Percentiles rank a stretch among this genome's conserved stretches.
phyloP scores from a whole-genome alignment of 2,888 invertebrate genomes.

The Eueremaeus valkanovi region DNA sequence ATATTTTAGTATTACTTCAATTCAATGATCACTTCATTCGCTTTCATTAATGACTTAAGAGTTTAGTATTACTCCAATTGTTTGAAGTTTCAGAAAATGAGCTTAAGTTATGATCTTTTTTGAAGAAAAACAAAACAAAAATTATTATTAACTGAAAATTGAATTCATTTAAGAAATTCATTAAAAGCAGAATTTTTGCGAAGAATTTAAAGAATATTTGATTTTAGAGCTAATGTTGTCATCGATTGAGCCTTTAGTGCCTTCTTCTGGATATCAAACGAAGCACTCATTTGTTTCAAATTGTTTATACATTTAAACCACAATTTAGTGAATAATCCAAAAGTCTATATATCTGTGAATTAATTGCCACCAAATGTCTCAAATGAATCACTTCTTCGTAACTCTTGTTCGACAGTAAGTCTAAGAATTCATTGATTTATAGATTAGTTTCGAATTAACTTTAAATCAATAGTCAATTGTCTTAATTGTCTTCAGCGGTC shows the following conservation, averaged over 20 bases:
- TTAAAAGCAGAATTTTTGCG: background rate
- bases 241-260: background rate
- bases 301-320: too few relatives aligned
- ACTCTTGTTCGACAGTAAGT: conserved; percentile 40
- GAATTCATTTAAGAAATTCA: background rate
- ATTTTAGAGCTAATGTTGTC: too few relatives aligned
- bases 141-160: background rate
- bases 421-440: background rate
- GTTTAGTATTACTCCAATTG: too few relatives aligned
- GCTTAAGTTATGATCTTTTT: too few relatives aligned
- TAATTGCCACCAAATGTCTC: conserved; percentile 29
- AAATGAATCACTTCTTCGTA: conserved; percentile 20
- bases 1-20: too few relatives aligned
- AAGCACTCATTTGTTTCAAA: background rate
- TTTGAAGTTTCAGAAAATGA: too few relatives aligned
- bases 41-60: too few relatives aligned
- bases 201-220: background rate
- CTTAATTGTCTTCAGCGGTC: conserved; percentile 41
- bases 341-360: too few relatives aligned
- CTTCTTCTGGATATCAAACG: background rate
- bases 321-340: too few relatives aligned
- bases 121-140: background rate
- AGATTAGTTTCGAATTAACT: conserved; percentile 19
- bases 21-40: too few relatives aligned
- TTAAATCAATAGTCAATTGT: too few relatives aligned